Base-by-base conservation (phyloP, 1,140 invertebrate species). In the Cataglyphis hispanica region DNA sequence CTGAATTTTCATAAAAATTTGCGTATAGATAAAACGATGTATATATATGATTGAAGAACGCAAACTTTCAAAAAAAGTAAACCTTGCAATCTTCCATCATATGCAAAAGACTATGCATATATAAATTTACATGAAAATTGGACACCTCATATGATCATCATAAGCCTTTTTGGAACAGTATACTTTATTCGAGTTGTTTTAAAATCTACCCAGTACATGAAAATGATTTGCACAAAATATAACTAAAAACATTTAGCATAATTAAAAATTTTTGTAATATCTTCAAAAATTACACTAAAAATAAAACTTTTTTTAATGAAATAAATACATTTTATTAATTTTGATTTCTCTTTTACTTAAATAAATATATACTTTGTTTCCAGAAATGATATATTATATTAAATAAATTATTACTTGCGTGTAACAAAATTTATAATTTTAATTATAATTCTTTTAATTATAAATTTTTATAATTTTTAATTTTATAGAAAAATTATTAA, bases 41-140 rank as follows among this genome's bases (percentile, higher is more conserved):
- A 64, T 37, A 80, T 67, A 50, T 67, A 80, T 67, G 76, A 66
- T 80, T 80, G 63, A 80, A 53, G 43, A 22, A 80, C 67, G 76
- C 40, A 50, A 78, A 66, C 61, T 80, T 46, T 43, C 43, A 31
- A 80, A 43, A 53, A 67, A 80, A 80, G 76, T 80, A 80, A 80
- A 67, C 43, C 43, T 67, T 67, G 61, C 63, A 67, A 67, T 63
- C 43, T 43, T 80, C 61, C 63, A 67, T 80, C 76, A 80, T 67
- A 80, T 67, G 76, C 76, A 80, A 80, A 80, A 80, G 31, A 67
- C 61, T 80, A 69, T 53, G 63, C 76, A 80, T 80, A 80, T 80
- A 80, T 80, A 80, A 80, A 80, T 80, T 80, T 80, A 67, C 63
- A 80, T 80, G 63, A 80, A 80, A 80, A 80, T 80, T 69, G 63